Evolutionary conservation across 2,113 vertebrate species (phyloP), one percentile per base, ranked within the genome.

Genomic region (Xiphias gladius): DNA sequence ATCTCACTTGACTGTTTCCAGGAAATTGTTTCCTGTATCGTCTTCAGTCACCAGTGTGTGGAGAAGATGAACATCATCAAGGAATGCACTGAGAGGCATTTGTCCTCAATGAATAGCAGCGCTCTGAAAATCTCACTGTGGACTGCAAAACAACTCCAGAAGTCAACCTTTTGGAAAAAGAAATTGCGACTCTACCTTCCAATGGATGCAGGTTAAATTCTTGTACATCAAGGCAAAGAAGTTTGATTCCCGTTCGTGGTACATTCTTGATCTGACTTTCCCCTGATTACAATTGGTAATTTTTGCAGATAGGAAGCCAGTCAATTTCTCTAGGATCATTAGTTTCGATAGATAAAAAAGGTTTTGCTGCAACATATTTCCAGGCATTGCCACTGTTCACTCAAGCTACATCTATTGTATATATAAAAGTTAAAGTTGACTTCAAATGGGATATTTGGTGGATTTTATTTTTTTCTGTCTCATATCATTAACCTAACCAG

Each of bases 21-120:
- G 92, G 91, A 92, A 92, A 92, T 91, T 85, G 75, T 89, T 91
- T 91, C 66, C 79, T 24, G 68, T 66, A 67, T 76, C 17, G 37
- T 81, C 79, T 86, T 91, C 86, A 84, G 57, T 90, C 89, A 85
- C 46, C 71, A 59, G 41, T 61, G 58, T 50, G 76, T 20, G 70
- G 76, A 89, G 85, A 80, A 84, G 87, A 75, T 77, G 80, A 66
- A 68, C 75, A 63, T 78, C 83, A 85, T 75, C 14, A 12, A 59
- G 58, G 55, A 71, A 46, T 32, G 30, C 57, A 63, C 75, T 78
- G 84, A 86, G 74, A 73, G 65, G 30, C 86, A 76, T 87, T 78
- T 72, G 83, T 89, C 78, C 74, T 22, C 71, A 43, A 20, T 69
- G 48, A 50, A 62, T 13, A 65, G 48, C 61, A 65, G 48, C 62